Evolutionary conservation across 2,113 vertebrate genomes (phyloP), one percentile per base, ranked within the genome.

Genomic region (Anolis sagrei): DNA sequence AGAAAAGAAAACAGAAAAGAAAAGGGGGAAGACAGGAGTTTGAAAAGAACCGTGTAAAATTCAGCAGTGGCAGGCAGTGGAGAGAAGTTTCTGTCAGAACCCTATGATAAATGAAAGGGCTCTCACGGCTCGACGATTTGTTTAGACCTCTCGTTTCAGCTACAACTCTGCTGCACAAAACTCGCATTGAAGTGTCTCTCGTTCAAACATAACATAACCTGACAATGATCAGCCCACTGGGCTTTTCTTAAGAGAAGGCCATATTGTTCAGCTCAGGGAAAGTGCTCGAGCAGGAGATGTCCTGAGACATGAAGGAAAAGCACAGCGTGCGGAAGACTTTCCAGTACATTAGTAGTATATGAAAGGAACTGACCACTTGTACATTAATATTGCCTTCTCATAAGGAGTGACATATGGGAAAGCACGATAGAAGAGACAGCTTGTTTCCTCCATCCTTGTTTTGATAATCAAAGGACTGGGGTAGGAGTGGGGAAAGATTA

Each of bases 341-440:
- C 97, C 98, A 97, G 97, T 97, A 97, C 97, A 97, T 98, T 98
- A 97, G 97, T 93, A 96, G 95, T 96, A 95, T 97, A 97, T 97
- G 96, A 96, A 97, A 97, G 95, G 95, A 89, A 92, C 90, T 95
- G 96, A 94, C 95, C 94, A 93, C 89, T 91, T 86, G 73, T 90
- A 96, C 95, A 95, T 96, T 97, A 95, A 95, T 95, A 93, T 93
- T 92, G 93, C 94, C 93, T 92, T 91, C 94, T 96, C 93, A 93
- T 82, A 77, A 87, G 88, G 93, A 92, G 83, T 92, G 95, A 96
- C 97, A 97, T 97, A 95, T 97, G 96, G 97, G 93, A 97, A 97
- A 97, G 93, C 93, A 84, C 84, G 95, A 94, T 90, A 82, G 88
- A 91, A 86, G 48, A 95, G 93, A 93, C 94, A 90, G 88, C 80